Evolutionary conservation across 92 coral and sea anemone species (phyloP).

Genomic region (Pocillopora grandis): DNA sequence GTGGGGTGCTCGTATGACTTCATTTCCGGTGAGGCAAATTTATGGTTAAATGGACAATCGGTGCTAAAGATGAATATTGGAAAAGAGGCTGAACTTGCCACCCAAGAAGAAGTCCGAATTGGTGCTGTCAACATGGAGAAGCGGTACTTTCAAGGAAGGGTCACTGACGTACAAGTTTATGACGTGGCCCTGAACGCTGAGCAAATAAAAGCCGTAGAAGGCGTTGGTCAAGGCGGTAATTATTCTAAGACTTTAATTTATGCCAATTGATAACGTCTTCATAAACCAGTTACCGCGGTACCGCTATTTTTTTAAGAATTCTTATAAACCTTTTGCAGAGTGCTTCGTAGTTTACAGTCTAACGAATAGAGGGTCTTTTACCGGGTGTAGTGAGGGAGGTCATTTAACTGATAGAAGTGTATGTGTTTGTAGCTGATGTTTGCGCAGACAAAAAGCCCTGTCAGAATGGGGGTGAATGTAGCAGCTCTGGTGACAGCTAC

Average conservation of each 20-base stretch:
- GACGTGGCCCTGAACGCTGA: slow-evolving; percentile 4
- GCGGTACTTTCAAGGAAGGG: background rate
- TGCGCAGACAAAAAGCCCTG: background rate
- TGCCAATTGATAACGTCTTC: background rate
- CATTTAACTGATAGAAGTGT: background rate
- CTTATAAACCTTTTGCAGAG: background rate
- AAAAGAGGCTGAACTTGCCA: background rate
- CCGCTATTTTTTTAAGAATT: background rate
- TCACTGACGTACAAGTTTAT: background rate
- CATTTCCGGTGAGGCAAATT: background rate
- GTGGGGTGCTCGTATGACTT: slow-evolving; percentile 1
- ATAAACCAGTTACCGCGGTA: background rate
- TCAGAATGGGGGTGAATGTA: background rate
- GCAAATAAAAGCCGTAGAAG: background rate
- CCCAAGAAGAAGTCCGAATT: background rate
- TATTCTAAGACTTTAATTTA: background rate
- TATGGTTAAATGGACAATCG: background rate
- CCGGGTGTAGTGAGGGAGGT: background rate
- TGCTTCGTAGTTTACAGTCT: background rate
- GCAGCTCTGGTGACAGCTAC: background rate
- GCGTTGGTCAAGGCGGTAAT: background rate
- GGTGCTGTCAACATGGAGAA: background rate
- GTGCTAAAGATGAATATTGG: background rate
- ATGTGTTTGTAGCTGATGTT: background rate
- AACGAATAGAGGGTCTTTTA: no score